phyloP scores from a whole-genome alignment of 2,797 vertebrate species.

The Onychomys torridus region DNA sequence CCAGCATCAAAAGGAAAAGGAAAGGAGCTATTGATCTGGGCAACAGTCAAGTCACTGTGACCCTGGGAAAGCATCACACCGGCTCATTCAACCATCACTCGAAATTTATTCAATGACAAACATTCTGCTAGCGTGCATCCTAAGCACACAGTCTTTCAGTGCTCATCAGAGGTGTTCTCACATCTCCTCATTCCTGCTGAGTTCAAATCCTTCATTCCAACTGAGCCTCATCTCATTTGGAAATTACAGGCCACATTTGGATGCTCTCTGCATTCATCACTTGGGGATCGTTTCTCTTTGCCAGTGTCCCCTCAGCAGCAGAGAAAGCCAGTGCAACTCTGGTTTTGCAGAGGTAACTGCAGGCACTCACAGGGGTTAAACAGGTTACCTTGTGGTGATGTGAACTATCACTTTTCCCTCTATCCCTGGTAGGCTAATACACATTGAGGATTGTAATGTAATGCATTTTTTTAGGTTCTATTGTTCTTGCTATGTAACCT shows the following conservation, averaged over 20 bases:
- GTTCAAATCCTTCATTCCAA: not conserved
- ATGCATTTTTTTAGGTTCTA: not conserved
- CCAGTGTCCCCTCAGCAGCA: not conserved
- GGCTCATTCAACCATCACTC: slow-evolving; percentile 25
- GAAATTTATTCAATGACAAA: not conserved
- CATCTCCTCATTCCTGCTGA: not conserved
- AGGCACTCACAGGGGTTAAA: not conserved
- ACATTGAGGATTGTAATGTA: not conserved
- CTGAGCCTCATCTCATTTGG: not conserved
- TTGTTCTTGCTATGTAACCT: not conserved
- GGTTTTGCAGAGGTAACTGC: slow-evolving; percentile 11
- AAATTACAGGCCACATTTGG: slow-evolving; percentile 25
- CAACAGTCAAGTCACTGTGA: slow-evolving; percentile 15
- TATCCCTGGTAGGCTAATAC: not conserved
- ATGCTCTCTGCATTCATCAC: not conserved
- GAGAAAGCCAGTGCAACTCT: not conserved
- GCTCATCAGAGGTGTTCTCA: not conserved
- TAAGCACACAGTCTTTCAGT: not conserved
- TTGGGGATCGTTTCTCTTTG: slow-evolving; percentile 32
- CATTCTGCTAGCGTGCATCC: not conserved
- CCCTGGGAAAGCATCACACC: slow-evolving; percentile 18
- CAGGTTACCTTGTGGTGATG: not conserved
- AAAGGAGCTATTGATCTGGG: not conserved
- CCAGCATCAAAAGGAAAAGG: not conserved
- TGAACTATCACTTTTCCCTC: slow-evolving; percentile 45